A percentile compares a stretch with the other conserved stretches of the same genome.
phyloP scores from a whole-genome alignment of 2,113 vertebrate species.

The Periophthalmodon schlosseri region DNA sequence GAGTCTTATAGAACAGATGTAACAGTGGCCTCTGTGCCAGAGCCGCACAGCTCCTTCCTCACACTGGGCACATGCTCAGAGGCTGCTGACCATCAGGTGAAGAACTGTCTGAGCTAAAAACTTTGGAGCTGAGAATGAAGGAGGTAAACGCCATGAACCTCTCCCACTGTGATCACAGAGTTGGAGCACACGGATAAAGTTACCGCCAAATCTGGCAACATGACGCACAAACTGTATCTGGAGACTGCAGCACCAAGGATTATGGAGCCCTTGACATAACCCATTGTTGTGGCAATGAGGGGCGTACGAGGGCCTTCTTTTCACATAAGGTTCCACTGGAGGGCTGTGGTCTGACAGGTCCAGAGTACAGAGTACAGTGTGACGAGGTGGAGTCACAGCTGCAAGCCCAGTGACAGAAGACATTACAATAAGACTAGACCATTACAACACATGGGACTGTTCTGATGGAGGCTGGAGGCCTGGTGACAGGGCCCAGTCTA shows the following conservation, averaged over 20 bases:
- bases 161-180: slow-evolving; percentile 82
- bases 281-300: slow-evolving; percentile 67
- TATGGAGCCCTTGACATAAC: slow-evolving; percentile 73
- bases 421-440: slow-evolving; percentile 78
- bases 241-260: slow-evolving; percentile 54
- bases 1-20: neutral
- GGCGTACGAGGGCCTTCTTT: slow-evolving; percentile 58
- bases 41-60: neutral
- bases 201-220: slow-evolving; percentile 85
- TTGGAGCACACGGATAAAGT: slow-evolving; percentile 80
- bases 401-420: slow-evolving; percentile 98
- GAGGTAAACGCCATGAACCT: slow-evolving; percentile 83
- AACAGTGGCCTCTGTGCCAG: neutral
- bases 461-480: slow-evolving; percentile 99
- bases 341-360: slow-evolving; percentile 40
- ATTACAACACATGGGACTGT: slow-evolving; percentile 99
- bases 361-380: slow-evolving; percentile 42
- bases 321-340: slow-evolving; percentile 51
- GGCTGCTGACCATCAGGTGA: slow-evolving; percentile 78
- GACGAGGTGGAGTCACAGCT: slow-evolving; percentile 71
- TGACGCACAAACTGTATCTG: slow-evolving; percentile 75
- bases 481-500: slow-evolving; percentile 96
- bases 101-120: slow-evolving; percentile 89
- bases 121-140: slow-evolving; percentile 90
- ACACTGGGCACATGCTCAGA: slow-evolving; percentile 39